Conservation (phyloP, 2,797 vertebrate species). For the Adrianichthys oophorus region DNA sequence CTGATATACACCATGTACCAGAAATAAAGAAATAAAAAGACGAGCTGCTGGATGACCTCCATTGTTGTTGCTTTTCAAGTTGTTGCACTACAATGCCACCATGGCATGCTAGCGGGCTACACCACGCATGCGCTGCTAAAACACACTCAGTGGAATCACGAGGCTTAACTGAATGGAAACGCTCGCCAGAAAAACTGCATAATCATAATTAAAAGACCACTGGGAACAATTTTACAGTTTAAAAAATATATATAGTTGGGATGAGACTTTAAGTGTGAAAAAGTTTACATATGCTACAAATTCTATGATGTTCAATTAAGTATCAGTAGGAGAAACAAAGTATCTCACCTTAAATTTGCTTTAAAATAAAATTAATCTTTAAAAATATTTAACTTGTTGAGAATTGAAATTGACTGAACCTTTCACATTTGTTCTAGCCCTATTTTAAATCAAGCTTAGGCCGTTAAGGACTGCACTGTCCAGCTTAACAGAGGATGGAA, state of each 20-base stretch:
- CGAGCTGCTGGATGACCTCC: too few species aligned
- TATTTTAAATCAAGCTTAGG: slow-evolving; percentile 39
- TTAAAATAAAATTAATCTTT: slow-evolving; percentile 29
- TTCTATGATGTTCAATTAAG: slow-evolving; percentile 12
- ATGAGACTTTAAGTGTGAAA: slow-evolving; percentile 11
- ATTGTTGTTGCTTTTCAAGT: too few species aligned
- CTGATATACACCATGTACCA: background rate
- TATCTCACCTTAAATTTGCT: slow-evolving; percentile 39
- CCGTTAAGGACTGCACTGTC: slow-evolving; percentile 40
- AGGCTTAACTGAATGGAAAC: too few species aligned
- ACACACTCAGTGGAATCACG: too few species aligned
- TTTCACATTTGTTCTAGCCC: slow-evolving; percentile 23
- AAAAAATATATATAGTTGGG: too few species aligned
- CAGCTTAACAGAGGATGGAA: slow-evolving; percentile 56
- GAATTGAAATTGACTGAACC: slow-evolving; percentile 29
- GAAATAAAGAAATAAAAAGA: slow-evolving; percentile 5
- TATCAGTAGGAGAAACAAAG: slow-evolving; percentile 23
- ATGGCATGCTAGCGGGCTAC: too few species aligned
- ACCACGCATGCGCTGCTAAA: too few species aligned
- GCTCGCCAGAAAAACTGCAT: too few species aligned
- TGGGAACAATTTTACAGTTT: too few species aligned
- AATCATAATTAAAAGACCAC: too few species aligned
- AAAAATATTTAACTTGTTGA: slow-evolving; percentile 29
- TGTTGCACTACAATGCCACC: too few species aligned
- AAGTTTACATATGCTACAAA: slow-evolving; percentile 18